Evolutionary conservation across 1,140 invertebrate species (phyloP).

Genomic region (Drosophila melanogaster): DNA sequence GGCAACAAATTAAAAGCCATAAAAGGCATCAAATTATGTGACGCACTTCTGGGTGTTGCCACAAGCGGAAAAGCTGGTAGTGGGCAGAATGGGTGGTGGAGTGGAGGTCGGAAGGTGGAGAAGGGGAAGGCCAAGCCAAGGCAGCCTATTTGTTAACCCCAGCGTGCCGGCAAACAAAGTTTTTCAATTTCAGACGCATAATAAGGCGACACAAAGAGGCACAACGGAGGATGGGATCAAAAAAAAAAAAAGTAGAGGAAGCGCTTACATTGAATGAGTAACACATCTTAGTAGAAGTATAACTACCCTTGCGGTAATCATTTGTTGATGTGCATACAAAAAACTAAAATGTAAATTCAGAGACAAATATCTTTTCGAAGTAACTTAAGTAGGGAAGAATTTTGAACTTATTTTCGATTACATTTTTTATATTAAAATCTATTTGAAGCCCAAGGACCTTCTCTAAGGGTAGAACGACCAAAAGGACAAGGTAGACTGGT

Average conservation of each 20-base stretch:
- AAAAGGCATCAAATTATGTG: constrained; percentile 81
- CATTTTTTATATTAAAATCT: not conserved
- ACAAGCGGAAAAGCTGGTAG: constrained; percentile 22
- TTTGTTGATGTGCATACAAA: too few species aligned
- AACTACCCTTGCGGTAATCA: not conserved
- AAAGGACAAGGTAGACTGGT: not conserved
- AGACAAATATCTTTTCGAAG: too few species aligned
- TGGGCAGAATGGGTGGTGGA: too few species aligned
- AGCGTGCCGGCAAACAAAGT: constrained; percentile 78
- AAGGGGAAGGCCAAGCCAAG: constrained; percentile 28
- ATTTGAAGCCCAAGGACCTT: not conserved
- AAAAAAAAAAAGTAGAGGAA: not conserved
- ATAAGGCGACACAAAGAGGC: constrained; percentile 68
- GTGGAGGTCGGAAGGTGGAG: not conserved
- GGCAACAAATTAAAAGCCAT: constrained; percentile 80
- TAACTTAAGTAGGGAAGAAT: too few species aligned
- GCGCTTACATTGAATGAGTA: not conserved
- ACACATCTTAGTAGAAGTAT: not conserved
- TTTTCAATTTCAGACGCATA: constrained; percentile 83
- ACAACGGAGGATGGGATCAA: constrained; percentile 2
- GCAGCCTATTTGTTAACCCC: constrained; percentile 79
- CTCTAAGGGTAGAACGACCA: not conserved
- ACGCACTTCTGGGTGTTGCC: constrained; percentile 64
- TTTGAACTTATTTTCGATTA: too few species aligned
- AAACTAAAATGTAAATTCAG: not conserved